These are phyloP conservation scores for Microctenopoma steveboyesi DNA, from an alignment of 2,797 vertebrate species.

Conservation along the genomic window DNA sequence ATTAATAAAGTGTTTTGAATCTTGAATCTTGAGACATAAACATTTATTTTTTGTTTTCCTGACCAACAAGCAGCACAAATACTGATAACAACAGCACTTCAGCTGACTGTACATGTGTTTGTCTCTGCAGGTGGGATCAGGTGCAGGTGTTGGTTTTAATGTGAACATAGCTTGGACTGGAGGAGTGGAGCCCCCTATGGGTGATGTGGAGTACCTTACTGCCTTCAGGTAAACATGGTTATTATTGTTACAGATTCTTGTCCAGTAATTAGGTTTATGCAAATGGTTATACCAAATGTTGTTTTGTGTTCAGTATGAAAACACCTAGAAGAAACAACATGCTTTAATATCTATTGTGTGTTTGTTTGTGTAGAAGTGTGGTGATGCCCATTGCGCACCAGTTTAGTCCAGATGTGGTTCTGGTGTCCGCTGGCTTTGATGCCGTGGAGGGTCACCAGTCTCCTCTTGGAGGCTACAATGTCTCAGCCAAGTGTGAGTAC, in stretches of 20 bases:
- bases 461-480: constrained; percentile 94
- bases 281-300: neutral
- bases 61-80: no score
- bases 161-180: constrained; percentile 98
- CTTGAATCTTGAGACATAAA: no score
- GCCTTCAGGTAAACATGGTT: constrained; percentile 88
- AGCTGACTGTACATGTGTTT: neutral
- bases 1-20: no score
- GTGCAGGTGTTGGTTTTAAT: constrained; percentile 92
- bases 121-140: constrained; percentile 88
- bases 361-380: constrained; percentile 84
- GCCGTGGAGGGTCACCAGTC: constrained; percentile 96
- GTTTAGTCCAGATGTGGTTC: constrained; percentile 93
- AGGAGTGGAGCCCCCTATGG: constrained; percentile 94
- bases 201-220: constrained; percentile 94
- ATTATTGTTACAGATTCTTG: neutral
- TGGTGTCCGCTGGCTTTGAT: constrained; percentile 96
- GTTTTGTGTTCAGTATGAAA: neutral
- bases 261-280: no score
- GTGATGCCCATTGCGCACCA: constrained; percentile 96
- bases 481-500: constrained; percentile 94
- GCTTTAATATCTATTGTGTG: neutral
- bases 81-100: no score
- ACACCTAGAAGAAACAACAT: neutral
- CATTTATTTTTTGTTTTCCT: no score